A percentile compares a stretch with the other conserved stretches of the same genome.
Conservation (phyloP, 2,797 vertebrate genomes). For the Dromococcyx pavoninus region DNA sequence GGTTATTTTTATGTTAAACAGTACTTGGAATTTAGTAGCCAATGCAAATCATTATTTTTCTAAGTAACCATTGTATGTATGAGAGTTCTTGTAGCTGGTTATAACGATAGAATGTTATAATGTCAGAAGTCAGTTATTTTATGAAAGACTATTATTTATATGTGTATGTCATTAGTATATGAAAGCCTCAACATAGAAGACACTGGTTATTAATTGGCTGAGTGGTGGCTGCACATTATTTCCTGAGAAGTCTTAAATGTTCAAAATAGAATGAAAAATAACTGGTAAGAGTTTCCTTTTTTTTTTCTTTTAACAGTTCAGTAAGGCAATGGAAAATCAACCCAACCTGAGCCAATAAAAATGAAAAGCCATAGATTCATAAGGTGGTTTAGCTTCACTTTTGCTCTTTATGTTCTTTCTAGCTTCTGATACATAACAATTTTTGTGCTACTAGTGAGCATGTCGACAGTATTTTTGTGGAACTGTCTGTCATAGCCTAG, state of each 20-base stretch:
- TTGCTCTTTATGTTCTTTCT: background rate
- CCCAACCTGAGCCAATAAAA: background rate
- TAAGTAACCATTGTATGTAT: background rate
- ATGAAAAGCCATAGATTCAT: background rate
- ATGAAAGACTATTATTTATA: background rate
- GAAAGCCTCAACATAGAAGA: no score
- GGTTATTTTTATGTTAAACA: conserved; percentile 17
- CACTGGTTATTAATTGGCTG: background rate
- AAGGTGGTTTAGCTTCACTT: background rate
- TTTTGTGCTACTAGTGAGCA: background rate
- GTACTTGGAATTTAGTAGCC: background rate
- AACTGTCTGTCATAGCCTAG: background rate
- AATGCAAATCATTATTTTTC: conserved; percentile 50
- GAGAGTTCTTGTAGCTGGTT: conserved; percentile 1
- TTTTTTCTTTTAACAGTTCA: background rate
- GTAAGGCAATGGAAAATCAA: background rate
- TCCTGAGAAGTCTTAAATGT: background rate
- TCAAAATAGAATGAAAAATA: background rate
- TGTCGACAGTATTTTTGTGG: background rate
- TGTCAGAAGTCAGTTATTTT: background rate
- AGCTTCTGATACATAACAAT: background rate
- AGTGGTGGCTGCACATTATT: background rate
- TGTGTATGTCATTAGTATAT: background rate
- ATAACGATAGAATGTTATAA: background rate
- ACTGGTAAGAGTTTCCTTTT: background rate